Evolutionary conservation across 2,113 vertebrate genomes (phyloP), one percentile per base, ranked within the genome.

Genomic region (Malurus cyaneus): DNA sequence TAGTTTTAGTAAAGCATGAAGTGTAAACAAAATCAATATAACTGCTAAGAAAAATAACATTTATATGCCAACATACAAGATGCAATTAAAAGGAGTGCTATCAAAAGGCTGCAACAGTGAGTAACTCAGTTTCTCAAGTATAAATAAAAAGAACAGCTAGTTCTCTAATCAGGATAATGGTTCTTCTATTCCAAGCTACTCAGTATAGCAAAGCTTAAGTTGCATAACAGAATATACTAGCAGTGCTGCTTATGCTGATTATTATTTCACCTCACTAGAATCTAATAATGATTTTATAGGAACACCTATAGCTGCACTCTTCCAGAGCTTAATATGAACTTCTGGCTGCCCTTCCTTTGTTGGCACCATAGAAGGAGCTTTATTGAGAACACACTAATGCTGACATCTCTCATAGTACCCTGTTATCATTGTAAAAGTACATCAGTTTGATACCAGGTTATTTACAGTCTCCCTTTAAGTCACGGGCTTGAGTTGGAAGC

Each of bases 381-480:
- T 66, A 79, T 3, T 87, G 59, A 70, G 79, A 89, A 57, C 53
- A 73, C 42, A 23, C 24, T 59, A 91, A 80, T n/a, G 52, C 34
- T 93, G 89, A 95, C 67, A 95, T 87, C 73, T 73, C 57, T 86
- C 72, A 83, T 29, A 91, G 46, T 89, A 47, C 80, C 66, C 54
- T 50, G 39, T 73, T 96, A 95, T 96, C 95, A 91, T 24, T 39
- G n/a, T n/a, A 61, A 71, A 91, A 96, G 93, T 72, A 92, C 94
- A 96, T 89, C 73, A 77, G 81, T 62, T 85, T 89, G 94, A 96
- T 96, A 96, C 21, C 44, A 60, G 47, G 93, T 92, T 97, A 97
- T 96, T 96, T 97, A 94, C 81, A 88, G 93, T 82, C 66, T 73
- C 71, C n/a, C 26, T 96, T 91, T 82, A 94, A 91, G 66, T 89